Evolutionary conservation across 2,888 invertebrate species (phyloP), one percentile per base, ranked within the genome.

Genomic region (Sicus ferrugineus): DNA sequence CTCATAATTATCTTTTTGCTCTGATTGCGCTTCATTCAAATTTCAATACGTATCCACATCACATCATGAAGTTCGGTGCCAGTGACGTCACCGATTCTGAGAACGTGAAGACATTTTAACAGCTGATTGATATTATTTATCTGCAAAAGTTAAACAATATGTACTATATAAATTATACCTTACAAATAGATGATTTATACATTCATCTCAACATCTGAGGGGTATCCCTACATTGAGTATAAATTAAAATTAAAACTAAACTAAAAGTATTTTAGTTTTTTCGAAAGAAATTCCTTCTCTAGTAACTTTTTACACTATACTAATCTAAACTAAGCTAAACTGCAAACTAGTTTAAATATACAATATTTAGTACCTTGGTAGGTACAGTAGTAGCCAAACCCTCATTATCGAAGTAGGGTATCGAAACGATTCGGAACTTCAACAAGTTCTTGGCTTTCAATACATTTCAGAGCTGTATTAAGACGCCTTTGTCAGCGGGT

Each of bases 41-140:
- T 64, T 64, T 21, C 19, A 48, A 31, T 11, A 42, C 19, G 30
- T 42, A 6, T n/a, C 28, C 42, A 16, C 19, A 48, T 30, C 28
- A 7, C 48, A 6, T 48, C 46, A 48, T 19, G 42, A 61, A 42
- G 21, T 34, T 61, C 3, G 19, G 19, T 59, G 16, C 50, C 30
- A 46, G 46, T 54, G 31, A 67, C 58, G 67, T 59, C 59, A 59
- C 28, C 26, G 59, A 48, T 58, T 7, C 30, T 38, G 42, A 46
- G 31, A 46, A 11, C n/a, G 59, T 30, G 7, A 48, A 58, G 31
- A 21, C 48, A 59, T 67, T 59, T 59, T 31, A 67, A 46, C 67
- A 58, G 58, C 58, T 67, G 67, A 67, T 48, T 58, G 48, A 21
- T 50, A 34, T 34, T 67, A 46, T 2, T 19, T 42, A 56, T 66